A percentile compares a stretch with the other conserved stretches of the same genome.
These are phyloP conservation scores for Leptodactylus fallax DNA, from an alignment of 2,797 vertebrate genomes.

Conservation along the genomic window DNA sequence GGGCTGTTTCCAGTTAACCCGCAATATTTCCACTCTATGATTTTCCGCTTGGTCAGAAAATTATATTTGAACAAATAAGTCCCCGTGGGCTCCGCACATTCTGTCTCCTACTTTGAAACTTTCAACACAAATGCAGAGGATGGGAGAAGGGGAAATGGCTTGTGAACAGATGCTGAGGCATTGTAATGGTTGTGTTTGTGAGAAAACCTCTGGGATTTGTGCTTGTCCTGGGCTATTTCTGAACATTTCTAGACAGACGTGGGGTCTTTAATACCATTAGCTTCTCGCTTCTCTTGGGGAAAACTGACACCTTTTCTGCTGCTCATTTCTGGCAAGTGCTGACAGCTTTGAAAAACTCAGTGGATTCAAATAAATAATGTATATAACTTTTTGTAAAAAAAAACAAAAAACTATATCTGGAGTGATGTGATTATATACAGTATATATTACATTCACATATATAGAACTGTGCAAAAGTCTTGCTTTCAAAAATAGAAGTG, in stretches of 20 bases:
- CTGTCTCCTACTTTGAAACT: constrained; percentile 44
- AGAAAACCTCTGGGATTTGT: constrained; percentile 49
- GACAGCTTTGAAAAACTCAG: constrained; percentile 48
- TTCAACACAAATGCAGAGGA: constrained; percentile 35
- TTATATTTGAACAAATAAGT: constrained; percentile 57
- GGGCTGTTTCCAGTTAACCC: constrained; percentile 42
- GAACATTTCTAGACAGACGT: constrained; percentile 45
- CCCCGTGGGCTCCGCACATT: constrained; percentile 36
- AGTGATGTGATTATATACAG: too few relatives aligned
- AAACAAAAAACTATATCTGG: too few relatives aligned
- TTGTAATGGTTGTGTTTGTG: constrained; percentile 42
- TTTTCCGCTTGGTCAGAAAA: constrained; percentile 54
- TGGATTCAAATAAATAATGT: neutral
- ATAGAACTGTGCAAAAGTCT: too few relatives aligned
- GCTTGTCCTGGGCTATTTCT: constrained; percentile 46
- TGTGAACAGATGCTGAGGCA: constrained; percentile 48
- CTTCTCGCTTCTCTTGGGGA: constrained; percentile 44
- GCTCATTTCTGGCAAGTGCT: constrained; percentile 21
- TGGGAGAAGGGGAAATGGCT: constrained; percentile 47
- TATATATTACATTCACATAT: too few relatives aligned
- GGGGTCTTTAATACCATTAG: constrained; percentile 44
- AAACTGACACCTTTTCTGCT: constrained; percentile 45
- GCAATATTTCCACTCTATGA: constrained; percentile 32
- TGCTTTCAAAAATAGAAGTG: too few relatives aligned
- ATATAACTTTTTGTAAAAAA: too few relatives aligned